phyloP scores from a whole-genome alignment of 2,888 invertebrate genomes.

The Eupithecia exiguata region DNA sequence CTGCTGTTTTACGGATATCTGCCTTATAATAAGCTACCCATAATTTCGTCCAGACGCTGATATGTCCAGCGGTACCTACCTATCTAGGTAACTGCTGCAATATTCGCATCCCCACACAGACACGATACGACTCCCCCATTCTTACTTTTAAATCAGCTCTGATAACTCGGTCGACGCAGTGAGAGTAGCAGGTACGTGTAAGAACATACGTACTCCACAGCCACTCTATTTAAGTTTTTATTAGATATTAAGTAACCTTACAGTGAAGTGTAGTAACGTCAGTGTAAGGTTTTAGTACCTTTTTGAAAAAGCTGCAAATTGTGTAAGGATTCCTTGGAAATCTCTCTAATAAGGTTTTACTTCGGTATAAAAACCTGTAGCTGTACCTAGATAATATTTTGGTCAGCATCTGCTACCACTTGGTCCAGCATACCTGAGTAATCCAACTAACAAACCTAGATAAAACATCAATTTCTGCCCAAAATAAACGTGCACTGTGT shows the following conservation, averaged over 20 bases:
- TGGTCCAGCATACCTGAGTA: too few relatives aligned
- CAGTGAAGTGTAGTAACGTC: too few relatives aligned
- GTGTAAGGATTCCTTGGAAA: neutral
- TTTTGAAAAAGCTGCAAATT: too few relatives aligned
- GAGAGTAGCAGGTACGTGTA: neutral
- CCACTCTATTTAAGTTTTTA: neutral
- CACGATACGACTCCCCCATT: slow-evolving; percentile 30
- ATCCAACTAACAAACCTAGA: neutral
- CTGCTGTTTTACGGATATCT: neutral
- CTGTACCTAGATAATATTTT: neutral
- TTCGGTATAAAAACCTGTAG: neutral
- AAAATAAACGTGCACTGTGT: too few relatives aligned
- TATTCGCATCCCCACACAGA: slow-evolving; percentile 30
- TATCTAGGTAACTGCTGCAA: slow-evolving; percentile 25
- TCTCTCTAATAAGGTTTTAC: neutral
- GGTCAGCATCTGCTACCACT: neutral
- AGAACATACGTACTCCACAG: neutral
- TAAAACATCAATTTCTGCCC: neutral
- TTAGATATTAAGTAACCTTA: neutral
- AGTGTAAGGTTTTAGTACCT: too few relatives aligned
- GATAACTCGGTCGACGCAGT: slow-evolving; percentile 27
- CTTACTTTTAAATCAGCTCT: slow-evolving; percentile 27
- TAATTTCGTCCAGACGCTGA: slow-evolving; percentile 12
- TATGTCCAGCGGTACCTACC: slow-evolving; percentile 23
- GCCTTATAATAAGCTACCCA: neutral